Percentiles rank a stretch among this genome's conserved stretches.
phyloP scores from a whole-genome alignment of 2,797 vertebrate genomes.

The Schizopygopsis malacanthus region DNA sequence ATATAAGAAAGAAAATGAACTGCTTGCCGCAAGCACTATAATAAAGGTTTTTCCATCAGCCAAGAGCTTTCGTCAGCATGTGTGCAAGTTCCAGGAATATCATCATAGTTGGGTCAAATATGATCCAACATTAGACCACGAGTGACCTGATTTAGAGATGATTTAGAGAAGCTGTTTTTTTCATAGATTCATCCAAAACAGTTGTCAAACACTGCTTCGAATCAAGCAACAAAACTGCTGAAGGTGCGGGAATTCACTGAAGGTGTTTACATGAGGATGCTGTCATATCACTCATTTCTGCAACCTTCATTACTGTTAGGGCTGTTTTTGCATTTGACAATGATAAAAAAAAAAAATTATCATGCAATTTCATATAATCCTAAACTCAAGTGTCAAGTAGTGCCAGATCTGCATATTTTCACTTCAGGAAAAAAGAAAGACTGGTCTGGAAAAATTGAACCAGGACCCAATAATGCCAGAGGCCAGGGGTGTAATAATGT shows the following conservation, averaged over 20 bases:
- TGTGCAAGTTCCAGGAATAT: constrained; percentile 44
- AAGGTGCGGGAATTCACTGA: background rate
- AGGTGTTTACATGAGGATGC: background rate
- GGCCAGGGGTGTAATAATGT: constrained; percentile 27
- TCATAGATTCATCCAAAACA: constrained; percentile 22
- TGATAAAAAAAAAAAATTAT: background rate
- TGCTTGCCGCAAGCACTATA: constrained; percentile 1
- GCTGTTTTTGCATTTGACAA: constrained; percentile 11
- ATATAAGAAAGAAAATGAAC: background rate
- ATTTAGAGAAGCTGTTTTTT: constrained; percentile 25
- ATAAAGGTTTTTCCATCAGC: constrained; percentile 32
- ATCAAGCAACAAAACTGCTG: constrained; percentile 7
- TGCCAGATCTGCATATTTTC: constrained; percentile 4
- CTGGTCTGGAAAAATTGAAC: background rate
- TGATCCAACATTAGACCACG: constrained; percentile 22
- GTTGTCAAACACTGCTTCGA: constrained; percentile 23
- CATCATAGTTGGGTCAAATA: constrained; percentile 24
- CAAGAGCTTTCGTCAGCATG: constrained; percentile 40
- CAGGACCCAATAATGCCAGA: background rate
- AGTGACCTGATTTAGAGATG: constrained; percentile 33
- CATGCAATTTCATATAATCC: constrained; percentile 23
- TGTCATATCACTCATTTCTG: background rate
- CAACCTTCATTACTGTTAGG: background rate
- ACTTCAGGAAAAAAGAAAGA: background rate
- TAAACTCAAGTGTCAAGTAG: background rate